Evolutionary conservation across 2,888 invertebrate species (phyloP).

Genomic region (Drosophila crucigera): DNA sequence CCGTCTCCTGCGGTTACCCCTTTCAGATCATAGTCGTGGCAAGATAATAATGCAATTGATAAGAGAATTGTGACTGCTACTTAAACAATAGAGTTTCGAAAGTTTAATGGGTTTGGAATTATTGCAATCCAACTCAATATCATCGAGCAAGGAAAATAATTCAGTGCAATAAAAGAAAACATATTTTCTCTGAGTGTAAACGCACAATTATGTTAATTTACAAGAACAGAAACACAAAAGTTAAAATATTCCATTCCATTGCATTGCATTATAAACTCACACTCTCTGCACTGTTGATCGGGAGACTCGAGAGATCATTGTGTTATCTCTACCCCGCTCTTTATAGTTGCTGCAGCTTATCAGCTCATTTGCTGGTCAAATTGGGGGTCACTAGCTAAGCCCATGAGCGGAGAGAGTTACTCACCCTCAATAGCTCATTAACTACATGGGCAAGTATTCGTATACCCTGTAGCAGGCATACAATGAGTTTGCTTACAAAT

Average conservation of each 20-base stretch:
- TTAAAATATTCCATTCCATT: conserved; percentile 13
- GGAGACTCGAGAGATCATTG: background rate
- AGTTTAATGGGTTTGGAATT: background rate
- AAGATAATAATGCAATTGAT: conserved; percentile 42
- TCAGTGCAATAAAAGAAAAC: background rate
- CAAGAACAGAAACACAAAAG: background rate
- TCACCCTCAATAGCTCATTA: conserved; percentile 14
- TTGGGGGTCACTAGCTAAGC: conserved; percentile 13
- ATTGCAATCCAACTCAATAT: background rate
- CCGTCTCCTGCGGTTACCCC: conserved; percentile 12
- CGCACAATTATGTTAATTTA: conserved; percentile 1
- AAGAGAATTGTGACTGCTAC: conserved; percentile 12
- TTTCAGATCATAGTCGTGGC: conserved; percentile 13
- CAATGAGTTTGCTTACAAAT: background rate
- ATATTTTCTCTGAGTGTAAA: background rate
- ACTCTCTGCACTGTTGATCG: background rate
- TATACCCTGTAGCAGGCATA: conserved; percentile 12
- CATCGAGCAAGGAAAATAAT: background rate
- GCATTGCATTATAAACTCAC: conserved; percentile 4
- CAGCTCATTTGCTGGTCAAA: conserved; percentile 41
- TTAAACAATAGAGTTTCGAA: background rate
- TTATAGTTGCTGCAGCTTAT: conserved; percentile 30
- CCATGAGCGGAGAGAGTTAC: conserved; percentile 3
- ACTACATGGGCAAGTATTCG: background rate
- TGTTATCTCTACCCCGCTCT: conserved; percentile 18